These are phyloP conservation scores for Thymelicus sylvestris DNA, from an alignment of 2,888 invertebrate species.

Conservation along the genomic window DNA sequence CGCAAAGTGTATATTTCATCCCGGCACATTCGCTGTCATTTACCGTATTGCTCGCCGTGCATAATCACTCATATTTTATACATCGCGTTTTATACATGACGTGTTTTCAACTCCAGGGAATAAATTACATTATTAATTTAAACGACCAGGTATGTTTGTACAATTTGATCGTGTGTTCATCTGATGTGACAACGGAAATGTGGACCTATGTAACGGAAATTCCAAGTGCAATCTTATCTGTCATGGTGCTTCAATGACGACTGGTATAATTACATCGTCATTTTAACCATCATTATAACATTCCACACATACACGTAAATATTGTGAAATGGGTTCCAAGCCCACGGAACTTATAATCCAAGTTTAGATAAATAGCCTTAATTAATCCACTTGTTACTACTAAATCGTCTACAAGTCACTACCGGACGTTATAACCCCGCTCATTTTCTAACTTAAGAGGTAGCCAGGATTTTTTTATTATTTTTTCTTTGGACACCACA, in stretches of 20 bases:
- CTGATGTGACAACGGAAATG: too few species aligned
- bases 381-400: too few species aligned
- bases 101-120: constrained; percentile 27
- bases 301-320: too few species aligned
- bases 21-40: constrained; percentile 35
- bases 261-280: background rate
- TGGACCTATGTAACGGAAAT: background rate
- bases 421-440: too few species aligned
- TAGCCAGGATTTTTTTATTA: too few species aligned
- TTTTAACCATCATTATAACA: too few species aligned
- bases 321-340: too few species aligned
- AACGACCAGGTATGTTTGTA: constrained; percentile 5
- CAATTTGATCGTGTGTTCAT: background rate
- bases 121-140: constrained; percentile 32
- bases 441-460: too few species aligned
- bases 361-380: too few species aligned
- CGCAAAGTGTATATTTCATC: constrained; percentile 27
- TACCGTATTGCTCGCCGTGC: constrained; percentile 34
- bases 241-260: background rate
- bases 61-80: constrained; percentile 37
- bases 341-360: too few species aligned
- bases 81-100: constrained; percentile 31
- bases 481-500: too few species aligned
- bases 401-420: too few species aligned
- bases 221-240: background rate